Conservation (phyloP, 2,113 vertebrate species). For the Turdus rufiventris region DNA sequence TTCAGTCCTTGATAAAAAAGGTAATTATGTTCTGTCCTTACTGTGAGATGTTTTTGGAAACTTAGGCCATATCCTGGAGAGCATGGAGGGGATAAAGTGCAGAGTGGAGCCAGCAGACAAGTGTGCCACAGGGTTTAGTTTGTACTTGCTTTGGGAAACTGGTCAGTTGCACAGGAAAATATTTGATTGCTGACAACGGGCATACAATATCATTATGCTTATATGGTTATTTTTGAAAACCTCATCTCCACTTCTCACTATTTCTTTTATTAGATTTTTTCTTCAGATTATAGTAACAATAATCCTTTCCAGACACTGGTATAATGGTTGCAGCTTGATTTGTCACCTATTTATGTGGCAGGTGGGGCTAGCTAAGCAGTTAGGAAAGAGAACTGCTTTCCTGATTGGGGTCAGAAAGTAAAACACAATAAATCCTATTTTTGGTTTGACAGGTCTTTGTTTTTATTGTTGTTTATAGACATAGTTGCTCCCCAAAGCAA, state of each 20-base stretch:
- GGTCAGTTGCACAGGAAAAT: not conserved
- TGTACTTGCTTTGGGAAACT: not conserved
- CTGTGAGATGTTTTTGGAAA: not conserved
- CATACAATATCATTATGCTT: not conserved
- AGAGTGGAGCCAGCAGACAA: not conserved
- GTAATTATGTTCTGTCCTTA: not conserved
- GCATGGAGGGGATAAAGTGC: not conserved
- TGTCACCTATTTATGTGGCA: not conserved
- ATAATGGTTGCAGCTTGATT: not conserved
- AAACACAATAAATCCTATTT: not conserved
- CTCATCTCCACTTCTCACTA: not conserved
- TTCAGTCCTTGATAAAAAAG: not conserved
- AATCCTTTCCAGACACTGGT: not conserved
- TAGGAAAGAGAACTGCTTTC: not conserved
- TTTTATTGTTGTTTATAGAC: not conserved
- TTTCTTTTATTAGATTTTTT: not conserved
- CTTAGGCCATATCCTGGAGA: not conserved
- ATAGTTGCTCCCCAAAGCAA: not conserved
- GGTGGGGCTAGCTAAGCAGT: not conserved
- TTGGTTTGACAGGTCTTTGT: not conserved
- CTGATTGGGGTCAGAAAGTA: not conserved
- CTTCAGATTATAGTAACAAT: not conserved
- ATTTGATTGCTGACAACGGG: not conserved
- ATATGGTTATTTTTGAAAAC: not conserved
- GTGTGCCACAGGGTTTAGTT: not conserved